Base-by-base conservation (phyloP, 2,888 invertebrate species). In the Calephelis perditalis region DNA sequence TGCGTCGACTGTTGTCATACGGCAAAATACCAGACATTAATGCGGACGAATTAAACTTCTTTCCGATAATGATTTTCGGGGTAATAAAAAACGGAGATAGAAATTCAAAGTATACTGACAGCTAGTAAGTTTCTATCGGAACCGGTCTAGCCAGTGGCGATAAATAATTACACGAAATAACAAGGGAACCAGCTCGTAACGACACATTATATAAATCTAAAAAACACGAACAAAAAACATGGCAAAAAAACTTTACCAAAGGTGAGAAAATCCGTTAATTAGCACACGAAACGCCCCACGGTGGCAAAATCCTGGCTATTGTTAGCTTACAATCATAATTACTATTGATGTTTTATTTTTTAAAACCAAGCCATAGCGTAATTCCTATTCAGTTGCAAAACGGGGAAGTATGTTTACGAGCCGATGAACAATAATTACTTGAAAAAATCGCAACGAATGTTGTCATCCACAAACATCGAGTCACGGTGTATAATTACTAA, bases 181-280 rank as follows among this genome's bases (percentile, higher is more conserved):
- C 47, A 37, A 60, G 60, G 60, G 60, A 59, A 55, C 46, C 15
- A 35, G 46, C 59, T 56, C 49, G 45, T 59, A 47, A 49, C 36
- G 37, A 47, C 26, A 59, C 36, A 54, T 54, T 36, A 36, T n/a
- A 62, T 46, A 40, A 26, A 64, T 58, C 12, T 56, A 57, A 63
- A 67, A 68, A 64, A 60, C 36, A 58, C n/a, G n/a, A 43, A 45
- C 60, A 59, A 63, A 59, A 68, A 59, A 61, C 66, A 64, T 62
- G 65, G 81, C 83, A 82, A 82, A 80, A 69, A 68, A 69, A 26
- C 26, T 67, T 63, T 61, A 58, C 60, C 67, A 71, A 80, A 88
- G 88, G 89, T 90, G 89, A 88, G 89, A 90, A 89, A 87, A 82
- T 84, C 81, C 70, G 75, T 77, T 88, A 89, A 89, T 90, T 86